Evolutionary conservation across 1,140 invertebrate genomes (phyloP).

Genomic region (Drosophila bocki): DNA sequence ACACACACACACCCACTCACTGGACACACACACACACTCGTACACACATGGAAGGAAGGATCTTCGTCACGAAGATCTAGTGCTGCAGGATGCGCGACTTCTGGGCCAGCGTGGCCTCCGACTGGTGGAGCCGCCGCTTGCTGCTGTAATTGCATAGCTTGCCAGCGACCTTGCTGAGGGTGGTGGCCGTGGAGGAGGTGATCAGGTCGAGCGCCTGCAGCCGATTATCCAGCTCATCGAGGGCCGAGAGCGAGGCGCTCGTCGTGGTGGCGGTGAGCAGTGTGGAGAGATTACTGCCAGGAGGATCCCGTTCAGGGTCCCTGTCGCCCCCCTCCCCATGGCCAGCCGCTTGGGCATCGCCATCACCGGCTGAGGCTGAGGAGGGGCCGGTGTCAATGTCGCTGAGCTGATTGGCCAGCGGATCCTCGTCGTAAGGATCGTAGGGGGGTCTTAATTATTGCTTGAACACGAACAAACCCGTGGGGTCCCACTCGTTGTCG

Average conservation of each 20-base stretch:
- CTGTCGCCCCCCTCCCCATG: slow-evolving; percentile 25
- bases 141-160: slow-evolving; percentile 75
- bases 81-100: slow-evolving; percentile 72
- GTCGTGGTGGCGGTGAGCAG: slow-evolving; percentile 45
- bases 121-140: slow-evolving; percentile 67
- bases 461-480: slow-evolving; percentile 84
- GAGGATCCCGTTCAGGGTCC: slow-evolving; percentile 21
- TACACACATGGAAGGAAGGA: slow-evolving; percentile 4
- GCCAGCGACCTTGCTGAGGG: slow-evolving; percentile 66
- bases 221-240: slow-evolving; percentile 70
- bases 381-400: slow-evolving; percentile 61
- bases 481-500: slow-evolving; percentile 89
- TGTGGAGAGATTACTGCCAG: slow-evolving; percentile 44
- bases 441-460: slow-evolving; percentile 85
- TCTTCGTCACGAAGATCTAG: slow-evolving; percentile 17
- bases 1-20: background rate
- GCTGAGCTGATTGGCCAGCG: slow-evolving; percentile 75
- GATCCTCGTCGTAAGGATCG: slow-evolving; percentile 81
- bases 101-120: slow-evolving; percentile 67
- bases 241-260: slow-evolving; percentile 59
- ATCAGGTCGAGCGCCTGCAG: slow-evolving; percentile 68
- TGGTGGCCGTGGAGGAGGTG: slow-evolving; percentile 72
- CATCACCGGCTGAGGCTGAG: no score
- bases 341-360: slow-evolving; percentile 19
- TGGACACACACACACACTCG: slow-evolving; percentile 1